These are phyloP conservation scores for Sinocyclocheilus maitianheensis DNA, from an alignment of 2,113 vertebrate species.

Conservation along the genomic window DNA sequence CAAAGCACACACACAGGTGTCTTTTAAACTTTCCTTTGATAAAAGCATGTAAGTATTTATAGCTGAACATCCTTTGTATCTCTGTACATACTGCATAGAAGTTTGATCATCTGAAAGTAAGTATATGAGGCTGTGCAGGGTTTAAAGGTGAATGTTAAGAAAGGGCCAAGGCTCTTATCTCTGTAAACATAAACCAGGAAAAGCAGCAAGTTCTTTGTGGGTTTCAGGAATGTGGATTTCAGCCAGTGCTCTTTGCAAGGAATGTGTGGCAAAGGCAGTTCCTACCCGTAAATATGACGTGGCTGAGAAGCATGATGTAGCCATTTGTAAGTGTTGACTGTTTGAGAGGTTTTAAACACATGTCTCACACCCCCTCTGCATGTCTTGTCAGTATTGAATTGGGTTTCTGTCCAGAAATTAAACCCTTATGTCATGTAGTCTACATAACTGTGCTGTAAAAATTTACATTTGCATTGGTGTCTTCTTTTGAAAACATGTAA, in stretches of 20 bases:
- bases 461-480: neutral
- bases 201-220: constrained; percentile 9
- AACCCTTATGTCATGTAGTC: neutral
- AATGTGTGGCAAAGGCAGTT: constrained; percentile 30
- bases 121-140: constrained; percentile 7
- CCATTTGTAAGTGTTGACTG: neutral
- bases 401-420: too few relatives aligned
- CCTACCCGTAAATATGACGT: constrained; percentile 17
- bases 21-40: neutral
- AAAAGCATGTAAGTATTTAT: neutral
- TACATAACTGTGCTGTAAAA: neutral
- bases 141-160: constrained; percentile 35
- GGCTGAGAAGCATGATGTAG: neutral
- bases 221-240: constrained; percentile 50
- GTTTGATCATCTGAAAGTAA: neutral
- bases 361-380: neutral
- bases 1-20: neutral
- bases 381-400: neutral
- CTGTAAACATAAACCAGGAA: constrained; percentile 45
- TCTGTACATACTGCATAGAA: neutral
- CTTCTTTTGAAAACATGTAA: neutral
- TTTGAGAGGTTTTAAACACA: neutral
- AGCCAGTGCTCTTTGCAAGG: constrained; percentile 37
- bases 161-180: constrained; percentile 31
- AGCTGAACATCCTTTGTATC: neutral